A percentile compares a stretch with the other conserved stretches of the same genome.
Conservation (phyloP, 2,797 vertebrate genomes). For the Chrosomus eos region DNA sequence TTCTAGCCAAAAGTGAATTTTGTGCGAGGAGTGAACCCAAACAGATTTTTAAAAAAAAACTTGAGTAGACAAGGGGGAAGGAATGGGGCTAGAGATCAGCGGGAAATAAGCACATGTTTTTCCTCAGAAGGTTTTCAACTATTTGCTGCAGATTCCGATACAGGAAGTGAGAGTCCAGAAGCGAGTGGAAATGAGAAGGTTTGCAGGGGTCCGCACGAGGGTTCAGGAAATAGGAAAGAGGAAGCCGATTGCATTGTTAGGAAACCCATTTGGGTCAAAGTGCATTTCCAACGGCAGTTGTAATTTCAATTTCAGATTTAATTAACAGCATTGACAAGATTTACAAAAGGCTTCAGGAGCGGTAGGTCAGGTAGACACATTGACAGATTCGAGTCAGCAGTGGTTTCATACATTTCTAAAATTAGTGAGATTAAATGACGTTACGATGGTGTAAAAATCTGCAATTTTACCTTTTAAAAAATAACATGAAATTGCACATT, state of each 20-base stretch:
- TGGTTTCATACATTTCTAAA: slow-evolving; percentile 69
- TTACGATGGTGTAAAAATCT: slow-evolving; percentile 51
- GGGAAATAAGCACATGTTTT: slow-evolving; percentile 67
- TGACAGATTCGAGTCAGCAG: slow-evolving; percentile 56
- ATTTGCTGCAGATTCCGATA: slow-evolving; percentile 74
- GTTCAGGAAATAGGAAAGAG: slow-evolving; percentile 59
- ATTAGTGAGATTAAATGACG: slow-evolving; percentile 52
- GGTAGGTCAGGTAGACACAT: slow-evolving; percentile 21
- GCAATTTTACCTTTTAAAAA: slow-evolving; percentile 53
- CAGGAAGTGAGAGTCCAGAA: slow-evolving; percentile 73
- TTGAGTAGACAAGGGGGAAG: slow-evolving; percentile 61
- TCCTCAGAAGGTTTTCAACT: slow-evolving; percentile 69
- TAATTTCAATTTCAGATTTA: slow-evolving; percentile 58
- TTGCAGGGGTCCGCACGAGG: slow-evolving; percentile 41
- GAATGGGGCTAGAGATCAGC: slow-evolving; percentile 58
- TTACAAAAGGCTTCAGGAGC: slow-evolving; percentile 36
- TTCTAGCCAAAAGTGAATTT: slow-evolving; percentile 59
- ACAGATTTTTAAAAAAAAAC: neutral
- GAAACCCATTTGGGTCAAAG: slow-evolving; percentile 71
- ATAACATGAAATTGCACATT: slow-evolving; percentile 63
- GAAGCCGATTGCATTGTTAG: slow-evolving; percentile 67
- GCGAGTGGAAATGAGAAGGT: slow-evolving; percentile 51
- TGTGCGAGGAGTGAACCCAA: slow-evolving; percentile 56
- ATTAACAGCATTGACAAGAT: slow-evolving; percentile 66
- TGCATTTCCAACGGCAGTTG: slow-evolving; percentile 58